Evolutionary conservation across 2,888 invertebrate genomes (phyloP).

Genomic region (Synanthedon vespiformis): DNA sequence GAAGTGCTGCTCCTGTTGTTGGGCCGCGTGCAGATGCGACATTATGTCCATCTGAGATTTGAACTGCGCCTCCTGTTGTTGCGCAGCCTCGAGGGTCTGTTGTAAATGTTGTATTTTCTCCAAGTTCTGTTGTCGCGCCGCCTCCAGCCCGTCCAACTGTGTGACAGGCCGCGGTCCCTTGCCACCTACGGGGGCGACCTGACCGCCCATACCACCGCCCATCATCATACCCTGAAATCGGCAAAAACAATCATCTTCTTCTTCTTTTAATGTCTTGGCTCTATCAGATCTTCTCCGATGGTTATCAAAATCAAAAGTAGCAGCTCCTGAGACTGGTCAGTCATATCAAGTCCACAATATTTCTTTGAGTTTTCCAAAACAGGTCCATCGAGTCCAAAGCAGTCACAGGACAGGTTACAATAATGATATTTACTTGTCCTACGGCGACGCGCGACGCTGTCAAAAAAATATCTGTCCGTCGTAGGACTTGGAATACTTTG

Average conservation of each 20-base stretch:
- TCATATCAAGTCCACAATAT: no score
- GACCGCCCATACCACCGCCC: conserved; percentile 40
- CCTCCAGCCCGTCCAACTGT: conserved; percentile 73
- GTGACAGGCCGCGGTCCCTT: conserved; percentile 38
- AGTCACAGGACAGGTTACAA: no score
- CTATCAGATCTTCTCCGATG: no score
- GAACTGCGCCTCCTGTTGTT: conserved; percentile 80
- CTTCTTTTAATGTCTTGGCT: no score
- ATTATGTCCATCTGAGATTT: conserved; percentile 82
- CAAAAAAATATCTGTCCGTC: no score
- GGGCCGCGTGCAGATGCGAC: conserved; percentile 79
- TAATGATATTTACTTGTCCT: no score
- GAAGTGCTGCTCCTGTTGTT: conserved; percentile 84
- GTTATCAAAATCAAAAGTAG: no score
- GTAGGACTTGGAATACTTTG: no score
- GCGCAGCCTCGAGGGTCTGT: conserved; percentile 83
- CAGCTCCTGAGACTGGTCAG: no score
- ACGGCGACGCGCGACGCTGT: no score
- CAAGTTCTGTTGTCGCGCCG: conserved; percentile 82
- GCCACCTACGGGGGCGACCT: conserved; percentile 32
- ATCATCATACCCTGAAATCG: conserved; percentile 43
- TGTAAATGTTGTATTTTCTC: conserved; percentile 80
- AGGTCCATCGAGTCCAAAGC: no score
- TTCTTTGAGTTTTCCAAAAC: no score
- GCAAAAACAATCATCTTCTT: neutral